Evolutionary conservation across 2,888 invertebrate genomes (phyloP).

Genomic region (Empis stercorea): DNA sequence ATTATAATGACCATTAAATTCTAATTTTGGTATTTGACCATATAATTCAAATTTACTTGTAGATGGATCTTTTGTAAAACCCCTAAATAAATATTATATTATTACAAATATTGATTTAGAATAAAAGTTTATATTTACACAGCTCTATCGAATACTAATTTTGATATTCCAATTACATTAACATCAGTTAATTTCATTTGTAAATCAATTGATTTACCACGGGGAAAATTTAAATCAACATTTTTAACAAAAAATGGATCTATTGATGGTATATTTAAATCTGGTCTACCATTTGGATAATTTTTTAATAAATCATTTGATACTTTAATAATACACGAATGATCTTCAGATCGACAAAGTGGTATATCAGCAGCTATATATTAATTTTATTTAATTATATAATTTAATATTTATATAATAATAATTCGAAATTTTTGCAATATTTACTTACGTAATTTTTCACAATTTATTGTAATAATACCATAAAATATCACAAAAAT

Average conservation of each 20-base stretch:
- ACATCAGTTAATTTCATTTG: conserved; percentile 8
- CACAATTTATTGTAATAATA: too few species aligned
- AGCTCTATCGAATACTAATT: background rate
- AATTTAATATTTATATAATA: too few species aligned
- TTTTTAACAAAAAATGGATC: conserved; percentile 9
- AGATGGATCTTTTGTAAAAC: conserved; percentile 26
- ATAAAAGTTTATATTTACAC: background rate
- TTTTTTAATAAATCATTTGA: conserved; percentile 9
- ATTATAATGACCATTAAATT: conserved; percentile 27
- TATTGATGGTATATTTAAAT: conserved; percentile 6
- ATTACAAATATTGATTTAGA: too few species aligned
- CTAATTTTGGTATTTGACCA: conserved; percentile 26
- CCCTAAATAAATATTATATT: conserved; percentile 13
- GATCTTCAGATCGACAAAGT: conserved; percentile 12
- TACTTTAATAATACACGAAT: conserved; percentile 8
- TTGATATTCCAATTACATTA: conserved; percentile 9
- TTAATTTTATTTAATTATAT: too few species aligned
- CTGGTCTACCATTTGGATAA: conserved; percentile 11
- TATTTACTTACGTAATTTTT: too few species aligned
- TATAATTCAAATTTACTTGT: conserved; percentile 32
- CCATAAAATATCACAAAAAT: too few species aligned
- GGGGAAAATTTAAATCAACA: conserved; percentile 3
- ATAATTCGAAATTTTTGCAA: too few species aligned
- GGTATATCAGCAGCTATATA: conserved; percentile 11
- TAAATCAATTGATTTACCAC: conserved; percentile 2